Conservation (phyloP, 2,113 vertebrate species). For the Benitochromis conjunctus region DNA sequence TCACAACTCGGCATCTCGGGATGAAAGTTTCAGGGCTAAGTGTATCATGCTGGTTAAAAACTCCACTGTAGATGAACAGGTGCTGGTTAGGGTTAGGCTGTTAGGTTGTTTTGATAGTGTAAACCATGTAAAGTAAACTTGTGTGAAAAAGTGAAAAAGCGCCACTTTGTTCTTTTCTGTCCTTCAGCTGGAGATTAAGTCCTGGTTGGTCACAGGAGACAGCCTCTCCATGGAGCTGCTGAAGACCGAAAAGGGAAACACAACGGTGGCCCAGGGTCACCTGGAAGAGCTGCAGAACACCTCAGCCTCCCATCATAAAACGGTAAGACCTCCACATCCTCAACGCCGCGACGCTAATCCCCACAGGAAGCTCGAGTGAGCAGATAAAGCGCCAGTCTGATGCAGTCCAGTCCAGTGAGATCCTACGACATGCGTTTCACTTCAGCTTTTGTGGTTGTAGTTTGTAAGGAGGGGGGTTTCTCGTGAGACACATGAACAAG, state of each 20-base stretch:
- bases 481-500: background rate
- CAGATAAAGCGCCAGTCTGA: background rate
- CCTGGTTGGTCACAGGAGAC: conserved; percentile 94
- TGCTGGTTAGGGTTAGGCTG: background rate
- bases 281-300: conserved; percentile 82
- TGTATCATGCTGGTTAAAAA: background rate
- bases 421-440: background rate
- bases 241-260: conserved; percentile 87
- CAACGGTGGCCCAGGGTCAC: conserved; percentile 77
- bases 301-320: conserved; percentile 80
- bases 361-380: background rate
- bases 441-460: background rate
- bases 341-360: background rate
- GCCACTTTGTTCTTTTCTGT: background rate
- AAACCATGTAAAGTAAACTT: background rate
- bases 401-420: background rate
- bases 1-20: background rate
- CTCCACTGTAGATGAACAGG: background rate
- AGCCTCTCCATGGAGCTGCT: conserved; percentile 91
- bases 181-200: conserved; percentile 88
- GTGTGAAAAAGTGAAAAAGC: background rate
- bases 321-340: conserved; percentile 66
- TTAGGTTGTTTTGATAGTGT: background rate
- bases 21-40: background rate
- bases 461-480: background rate